A percentile compares a stretch with the other conserved stretches of the same genome.
Conservation (phyloP, 37 sponge, comb jelly and placozoan genomes). For the Sycon ciliatum region DNA sequence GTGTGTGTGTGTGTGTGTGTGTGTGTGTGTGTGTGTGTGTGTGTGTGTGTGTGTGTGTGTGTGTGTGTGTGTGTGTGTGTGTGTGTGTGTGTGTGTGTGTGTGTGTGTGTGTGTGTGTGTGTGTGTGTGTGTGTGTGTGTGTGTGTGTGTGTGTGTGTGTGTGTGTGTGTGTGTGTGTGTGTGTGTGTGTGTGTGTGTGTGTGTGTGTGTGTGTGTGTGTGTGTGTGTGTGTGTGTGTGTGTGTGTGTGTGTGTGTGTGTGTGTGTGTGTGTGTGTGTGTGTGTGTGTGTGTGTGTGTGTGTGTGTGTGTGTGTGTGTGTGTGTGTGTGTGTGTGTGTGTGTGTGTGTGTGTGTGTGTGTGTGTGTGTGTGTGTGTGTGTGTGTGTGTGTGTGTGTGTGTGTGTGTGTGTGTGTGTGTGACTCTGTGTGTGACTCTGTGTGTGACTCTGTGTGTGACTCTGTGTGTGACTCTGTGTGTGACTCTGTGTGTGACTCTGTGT, state of each 20-base stretch:
- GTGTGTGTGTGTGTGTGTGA: too few species aligned
- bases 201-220: background rate
- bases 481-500: too few species aligned
- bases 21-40: too few species aligned
- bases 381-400: background rate
- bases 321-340: background rate
- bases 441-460: too few species aligned
- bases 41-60: too few species aligned
- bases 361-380: conserved; percentile 25
- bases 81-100: too few species aligned
- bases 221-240: conserved; percentile 19
- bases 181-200: background rate
- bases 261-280: conserved; percentile 24
- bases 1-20: too few species aligned
- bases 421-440: too few species aligned
- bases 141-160: background rate
- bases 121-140: background rate
- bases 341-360: conserved; percentile 27
- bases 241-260: conserved; percentile 13
- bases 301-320: conserved; percentile 10
- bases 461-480: too few species aligned
- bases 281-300: conserved; percentile 20
- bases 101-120: too few species aligned
- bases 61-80: too few species aligned
- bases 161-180: background rate